phyloP scores from a whole-genome alignment of 53 echinoderm and acorn worm species.

The Mesocentrotus franciscanus region DNA sequence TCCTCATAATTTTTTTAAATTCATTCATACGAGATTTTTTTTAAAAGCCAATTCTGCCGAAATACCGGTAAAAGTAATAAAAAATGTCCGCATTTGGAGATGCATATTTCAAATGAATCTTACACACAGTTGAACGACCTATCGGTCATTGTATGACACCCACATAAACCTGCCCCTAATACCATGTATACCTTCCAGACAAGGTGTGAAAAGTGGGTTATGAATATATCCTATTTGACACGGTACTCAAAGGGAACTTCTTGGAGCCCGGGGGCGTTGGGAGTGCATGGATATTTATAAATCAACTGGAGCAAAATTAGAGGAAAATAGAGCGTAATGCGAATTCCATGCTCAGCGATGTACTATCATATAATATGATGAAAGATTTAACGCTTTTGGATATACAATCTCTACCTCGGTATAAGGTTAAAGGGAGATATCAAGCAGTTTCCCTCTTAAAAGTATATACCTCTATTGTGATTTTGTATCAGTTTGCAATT shows the following conservation, averaged over 20 bases:
- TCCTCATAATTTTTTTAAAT: too few relatives aligned
- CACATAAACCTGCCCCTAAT: not conserved
- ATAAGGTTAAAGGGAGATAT: not conserved
- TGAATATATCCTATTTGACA: slow-evolving; percentile 21
- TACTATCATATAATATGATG: slow-evolving; percentile 38
- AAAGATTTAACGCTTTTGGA: slow-evolving; percentile 25
- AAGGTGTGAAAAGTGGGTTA: slow-evolving; percentile 40
- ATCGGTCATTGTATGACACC: not conserved
- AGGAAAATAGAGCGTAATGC: slow-evolving; percentile 44
- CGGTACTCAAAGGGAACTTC: not conserved
- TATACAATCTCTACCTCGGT: not conserved
- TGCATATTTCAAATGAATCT: not conserved
- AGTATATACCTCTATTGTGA: not conserved
- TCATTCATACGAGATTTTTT: too few relatives aligned
- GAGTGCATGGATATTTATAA: slow-evolving; percentile 15
- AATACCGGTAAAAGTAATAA: too few relatives aligned
- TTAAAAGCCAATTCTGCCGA: too few relatives aligned
- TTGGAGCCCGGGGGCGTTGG: not conserved
- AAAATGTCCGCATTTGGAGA: too few relatives aligned
- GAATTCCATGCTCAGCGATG: slow-evolving; percentile 13
- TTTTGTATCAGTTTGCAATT: too few relatives aligned
- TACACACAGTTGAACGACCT: not conserved
- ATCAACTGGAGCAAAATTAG: slow-evolving; percentile 38
- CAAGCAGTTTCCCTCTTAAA: not conserved
- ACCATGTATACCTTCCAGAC: not conserved